Evolutionary conservation across 2,797 vertebrate genomes (phyloP), one percentile per base, ranked within the genome.

Genomic region (Kryptolebias ocellatus): DNA sequence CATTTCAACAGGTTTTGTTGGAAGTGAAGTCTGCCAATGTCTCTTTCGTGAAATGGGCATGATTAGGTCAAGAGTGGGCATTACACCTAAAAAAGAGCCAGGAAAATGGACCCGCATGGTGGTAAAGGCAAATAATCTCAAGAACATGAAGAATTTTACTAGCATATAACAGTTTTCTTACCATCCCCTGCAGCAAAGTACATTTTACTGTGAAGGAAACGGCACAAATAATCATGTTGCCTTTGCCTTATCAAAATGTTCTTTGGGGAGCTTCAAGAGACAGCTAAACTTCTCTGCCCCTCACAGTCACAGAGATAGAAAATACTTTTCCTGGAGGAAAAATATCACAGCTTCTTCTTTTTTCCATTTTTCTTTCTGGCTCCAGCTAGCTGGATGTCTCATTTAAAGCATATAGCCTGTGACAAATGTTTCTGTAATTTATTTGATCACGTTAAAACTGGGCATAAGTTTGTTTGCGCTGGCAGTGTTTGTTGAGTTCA

Each of bases 1-100:
- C 84, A 92, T 93, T 91, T 94, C 94, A 95, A 92, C 92, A 95
- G 93, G 94, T 96, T 95, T 95, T 76, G 70, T 81, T 91, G 78
- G 58, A 83, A 87, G 76, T 88, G 83, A 92, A 81, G 71, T 84
- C 87, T 93, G 88, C 87, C 88, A 92, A 84, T 69, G 76, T 79
- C 64, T 78, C 64, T 80, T 70, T 80, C 74, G 45, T 83, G 76
- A 45, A 59, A 75, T 87, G 81, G 87, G 83, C 80, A 83, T 44
- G 87, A 92, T 94, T 91, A 89, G 72, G 83, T 81, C 44, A 56
- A 77, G 77, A 83, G 44, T 81, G 75, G 84, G 78, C 77, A 82
- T 77, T 78, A 73, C 42, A 64, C 72, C 70, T 79, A 72, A 80
- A 77, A 74, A 83, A 53, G 71, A 76, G 76, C 65, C 70, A 81